phyloP scores from a whole-genome alignment of 2,888 invertebrate species.

The Drosophila acutilabella region DNA sequence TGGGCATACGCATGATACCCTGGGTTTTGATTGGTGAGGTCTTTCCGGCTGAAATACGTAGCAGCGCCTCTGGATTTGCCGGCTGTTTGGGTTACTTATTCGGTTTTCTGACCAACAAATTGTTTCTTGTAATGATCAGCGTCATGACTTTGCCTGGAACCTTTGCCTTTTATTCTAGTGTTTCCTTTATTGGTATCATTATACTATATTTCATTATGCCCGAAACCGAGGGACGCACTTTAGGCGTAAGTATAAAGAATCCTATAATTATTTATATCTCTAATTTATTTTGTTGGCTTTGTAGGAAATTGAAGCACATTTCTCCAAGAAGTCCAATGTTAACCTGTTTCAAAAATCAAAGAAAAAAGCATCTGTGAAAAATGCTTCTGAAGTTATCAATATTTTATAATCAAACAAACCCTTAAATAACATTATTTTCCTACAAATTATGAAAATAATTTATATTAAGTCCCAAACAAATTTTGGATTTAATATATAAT shows the following conservation, averaged over 20 bases:
- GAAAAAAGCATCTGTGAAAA: background rate
- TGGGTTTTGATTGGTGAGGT: slow-evolving; percentile 93
- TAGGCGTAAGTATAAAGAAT: slow-evolving; percentile 12
- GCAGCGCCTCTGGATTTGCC: slow-evolving; percentile 90
- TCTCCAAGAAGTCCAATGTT: slow-evolving; percentile 14
- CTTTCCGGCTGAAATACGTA: slow-evolving; percentile 88
- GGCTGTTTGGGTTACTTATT: slow-evolving; percentile 91
- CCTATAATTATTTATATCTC: background rate
- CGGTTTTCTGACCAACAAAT: slow-evolving; percentile 90
- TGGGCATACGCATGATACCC: slow-evolving; percentile 89
- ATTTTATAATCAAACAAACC: background rate
- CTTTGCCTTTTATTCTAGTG: slow-evolving; percentile 17
- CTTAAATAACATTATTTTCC: too few relatives aligned
- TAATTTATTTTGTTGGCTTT: background rate
- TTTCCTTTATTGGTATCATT: slow-evolving; percentile 12
- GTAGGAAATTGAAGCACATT: slow-evolving; percentile 23
- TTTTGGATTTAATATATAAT: too few relatives aligned
- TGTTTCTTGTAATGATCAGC: slow-evolving; percentile 86
- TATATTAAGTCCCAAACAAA: background rate
- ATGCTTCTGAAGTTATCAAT: background rate
- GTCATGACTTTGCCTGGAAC: slow-evolving; percentile 10
- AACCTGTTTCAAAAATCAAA: slow-evolving; percentile 2
- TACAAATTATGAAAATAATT: too few relatives aligned
- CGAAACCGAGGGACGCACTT: slow-evolving; percentile 19
- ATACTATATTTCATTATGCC: slow-evolving; percentile 16